These are phyloP conservation scores for Urophycis tenuis DNA, from an alignment of 2,797 vertebrate genomes.

Conservation along the genomic window DNA sequence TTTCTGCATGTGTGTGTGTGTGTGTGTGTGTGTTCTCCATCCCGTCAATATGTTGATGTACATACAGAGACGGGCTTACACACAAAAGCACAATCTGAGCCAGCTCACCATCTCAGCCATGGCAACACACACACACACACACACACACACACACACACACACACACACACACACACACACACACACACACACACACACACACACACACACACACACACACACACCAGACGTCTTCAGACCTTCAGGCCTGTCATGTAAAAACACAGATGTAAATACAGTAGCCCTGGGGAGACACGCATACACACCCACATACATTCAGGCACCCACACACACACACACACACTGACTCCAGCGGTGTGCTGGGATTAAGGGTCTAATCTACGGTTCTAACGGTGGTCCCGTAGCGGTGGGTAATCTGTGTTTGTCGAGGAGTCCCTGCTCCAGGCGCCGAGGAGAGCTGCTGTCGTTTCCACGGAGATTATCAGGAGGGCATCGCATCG, in stretches of 20 bases:
- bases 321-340: slow-evolving; percentile 15
- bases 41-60: neutral
- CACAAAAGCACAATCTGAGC: neutral
- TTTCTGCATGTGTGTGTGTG: neutral
- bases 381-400: slow-evolving; percentile 55
- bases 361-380: slow-evolving; percentile 53
- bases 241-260: too few species aligned
- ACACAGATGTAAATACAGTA: neutral
- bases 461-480: slow-evolving; percentile 18
- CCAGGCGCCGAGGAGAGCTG: neutral
- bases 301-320: slow-evolving; percentile 7
- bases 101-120: neutral
- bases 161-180: too few species aligned
- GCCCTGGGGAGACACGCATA: neutral
- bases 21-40: neutral
- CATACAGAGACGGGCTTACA: neutral
- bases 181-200: too few species aligned
- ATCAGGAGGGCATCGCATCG: neutral
- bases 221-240: too few species aligned
- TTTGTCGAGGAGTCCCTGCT: slow-evolving; percentile 34
- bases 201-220: too few species aligned
- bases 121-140: neutral
- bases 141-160: too few species aligned
- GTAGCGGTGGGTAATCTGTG: slow-evolving; percentile 45
- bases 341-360: slow-evolving; percentile 23